These are phyloP conservation scores for Osmerus mordax DNA, from an alignment of 2,113 vertebrate species.

Conservation along the genomic window DNA sequence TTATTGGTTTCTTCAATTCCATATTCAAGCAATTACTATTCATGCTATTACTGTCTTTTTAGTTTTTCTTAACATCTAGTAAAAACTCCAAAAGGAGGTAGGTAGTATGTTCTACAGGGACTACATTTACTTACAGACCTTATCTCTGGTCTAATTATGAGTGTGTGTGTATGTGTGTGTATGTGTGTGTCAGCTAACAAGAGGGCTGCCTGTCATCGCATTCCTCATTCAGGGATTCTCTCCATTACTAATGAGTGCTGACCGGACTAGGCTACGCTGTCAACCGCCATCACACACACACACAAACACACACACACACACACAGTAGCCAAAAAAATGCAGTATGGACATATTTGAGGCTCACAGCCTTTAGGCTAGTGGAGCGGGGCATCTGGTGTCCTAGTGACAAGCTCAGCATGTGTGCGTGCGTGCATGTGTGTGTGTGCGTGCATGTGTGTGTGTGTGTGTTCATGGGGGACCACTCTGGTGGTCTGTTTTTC, in stretches of 20 bases:
- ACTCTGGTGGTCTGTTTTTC: background rate
- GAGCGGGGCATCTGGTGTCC: background rate
- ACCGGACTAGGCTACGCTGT: constrained; percentile 60
- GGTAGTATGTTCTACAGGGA: constrained; percentile 5
- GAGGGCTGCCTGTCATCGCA: constrained; percentile 56
- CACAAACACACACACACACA: constrained; percentile 10
- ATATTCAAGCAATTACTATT: no score
- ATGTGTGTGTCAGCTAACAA: constrained; percentile 46
- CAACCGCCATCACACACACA: constrained; percentile 27
- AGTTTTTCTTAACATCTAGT: no score
- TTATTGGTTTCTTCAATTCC: no score
- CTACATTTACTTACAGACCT: constrained; percentile 7
- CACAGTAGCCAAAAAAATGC: constrained; percentile 43
- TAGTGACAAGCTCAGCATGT: background rate
- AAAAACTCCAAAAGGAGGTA: no score
- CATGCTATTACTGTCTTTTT: no score
- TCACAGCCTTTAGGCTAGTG: constrained; percentile 15
- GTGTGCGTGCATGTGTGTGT: constrained; percentile 4
- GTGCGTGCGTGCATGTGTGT: background rate
- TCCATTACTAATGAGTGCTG: constrained; percentile 63
- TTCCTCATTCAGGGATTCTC: constrained; percentile 61
- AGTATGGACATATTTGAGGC: constrained; percentile 1
- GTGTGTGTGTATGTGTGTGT: constrained; percentile 17
- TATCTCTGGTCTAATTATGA: constrained; percentile 58
- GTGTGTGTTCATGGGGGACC: background rate